A percentile compares a stretch with the other conserved stretches of the same genome.
These are phyloP conservation scores for Eupithecia tripunctaria DNA, from an alignment of 2,888 invertebrate species.

Conservation along the genomic window DNA sequence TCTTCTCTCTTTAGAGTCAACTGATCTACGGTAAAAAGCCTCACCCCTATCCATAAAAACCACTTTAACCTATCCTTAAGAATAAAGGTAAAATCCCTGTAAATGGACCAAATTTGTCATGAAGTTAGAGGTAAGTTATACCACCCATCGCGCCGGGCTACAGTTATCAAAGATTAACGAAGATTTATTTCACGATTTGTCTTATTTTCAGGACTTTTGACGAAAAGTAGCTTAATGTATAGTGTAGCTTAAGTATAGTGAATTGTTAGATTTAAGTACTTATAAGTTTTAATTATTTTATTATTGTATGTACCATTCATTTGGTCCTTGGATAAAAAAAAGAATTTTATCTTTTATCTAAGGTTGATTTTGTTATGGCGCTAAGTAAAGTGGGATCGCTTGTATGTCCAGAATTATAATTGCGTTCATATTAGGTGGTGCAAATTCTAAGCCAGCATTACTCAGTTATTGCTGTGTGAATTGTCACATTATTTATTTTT, in stretches of 20 bases:
- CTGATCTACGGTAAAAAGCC: neutral
- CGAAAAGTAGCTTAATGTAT: neutral
- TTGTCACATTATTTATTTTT: too few species aligned
- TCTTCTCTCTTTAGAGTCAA: neutral
- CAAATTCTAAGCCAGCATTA: too few species aligned
- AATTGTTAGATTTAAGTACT: too few species aligned
- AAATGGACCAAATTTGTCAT: slow-evolving; percentile 65
- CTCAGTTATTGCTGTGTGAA: too few species aligned
- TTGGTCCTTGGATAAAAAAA: too few species aligned
- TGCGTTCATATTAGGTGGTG: too few species aligned
- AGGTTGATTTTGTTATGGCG: neutral
- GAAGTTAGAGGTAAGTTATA: slow-evolving; percentile 66
- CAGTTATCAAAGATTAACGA: slow-evolving; percentile 68
- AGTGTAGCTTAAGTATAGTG: too few species aligned
- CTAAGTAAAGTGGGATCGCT: neutral
- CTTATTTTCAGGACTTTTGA: slow-evolving; percentile 46
- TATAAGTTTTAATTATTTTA: too few species aligned
- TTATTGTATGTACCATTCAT: too few species aligned
- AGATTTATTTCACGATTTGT: slow-evolving; percentile 62
- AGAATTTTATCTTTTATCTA: too few species aligned
- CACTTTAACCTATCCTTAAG: slow-evolving; percentile 13
- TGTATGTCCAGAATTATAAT: too few species aligned
- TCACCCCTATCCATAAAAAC: slow-evolving; percentile 9
- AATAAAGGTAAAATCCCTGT: slow-evolving; percentile 41
- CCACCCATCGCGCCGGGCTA: slow-evolving; percentile 58